Conservation (phyloP, 2,797 vertebrate genomes). For the Potorous gilbertii region DNA sequence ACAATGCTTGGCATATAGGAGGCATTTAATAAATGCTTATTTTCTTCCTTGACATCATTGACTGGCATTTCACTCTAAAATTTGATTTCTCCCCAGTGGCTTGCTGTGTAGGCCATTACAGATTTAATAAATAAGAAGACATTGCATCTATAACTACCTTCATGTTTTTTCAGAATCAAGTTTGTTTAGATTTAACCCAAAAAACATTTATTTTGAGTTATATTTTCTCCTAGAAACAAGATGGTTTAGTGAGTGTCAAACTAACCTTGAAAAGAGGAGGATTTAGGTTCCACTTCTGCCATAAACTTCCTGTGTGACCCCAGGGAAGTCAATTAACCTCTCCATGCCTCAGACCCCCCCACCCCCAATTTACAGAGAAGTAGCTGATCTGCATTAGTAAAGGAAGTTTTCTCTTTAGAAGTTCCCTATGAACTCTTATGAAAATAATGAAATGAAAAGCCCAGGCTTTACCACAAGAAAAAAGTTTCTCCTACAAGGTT, state of each 20-base stretch:
- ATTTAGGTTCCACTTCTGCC: background rate
- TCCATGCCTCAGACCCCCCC: background rate
- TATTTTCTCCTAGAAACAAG: background rate
- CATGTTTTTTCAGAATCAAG: background rate
- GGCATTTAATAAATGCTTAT: background rate
- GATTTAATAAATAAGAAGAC: background rate
- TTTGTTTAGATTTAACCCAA: background rate
- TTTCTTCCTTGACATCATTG: background rate
- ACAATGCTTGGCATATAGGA: background rate
- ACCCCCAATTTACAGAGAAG: background rate
- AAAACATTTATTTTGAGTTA: background rate
- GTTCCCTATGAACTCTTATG: background rate
- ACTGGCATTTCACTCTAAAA: background rate
- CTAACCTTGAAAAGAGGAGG: background rate
- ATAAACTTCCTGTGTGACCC: background rate
- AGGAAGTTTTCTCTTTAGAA: background rate
- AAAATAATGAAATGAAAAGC: background rate
- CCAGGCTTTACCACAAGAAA: background rate
- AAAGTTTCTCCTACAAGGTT: background rate
- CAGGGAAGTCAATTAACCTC: background rate
- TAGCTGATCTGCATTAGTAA: background rate
- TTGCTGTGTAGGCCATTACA: rapidly evolving
- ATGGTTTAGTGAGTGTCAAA: background rate
- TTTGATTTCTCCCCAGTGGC: rapidly evolving
- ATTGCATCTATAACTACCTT: background rate